phyloP scores from a whole-genome alignment of 53 echinoderm and acorn worm species.

The Holothuria leucospilota region DNA sequence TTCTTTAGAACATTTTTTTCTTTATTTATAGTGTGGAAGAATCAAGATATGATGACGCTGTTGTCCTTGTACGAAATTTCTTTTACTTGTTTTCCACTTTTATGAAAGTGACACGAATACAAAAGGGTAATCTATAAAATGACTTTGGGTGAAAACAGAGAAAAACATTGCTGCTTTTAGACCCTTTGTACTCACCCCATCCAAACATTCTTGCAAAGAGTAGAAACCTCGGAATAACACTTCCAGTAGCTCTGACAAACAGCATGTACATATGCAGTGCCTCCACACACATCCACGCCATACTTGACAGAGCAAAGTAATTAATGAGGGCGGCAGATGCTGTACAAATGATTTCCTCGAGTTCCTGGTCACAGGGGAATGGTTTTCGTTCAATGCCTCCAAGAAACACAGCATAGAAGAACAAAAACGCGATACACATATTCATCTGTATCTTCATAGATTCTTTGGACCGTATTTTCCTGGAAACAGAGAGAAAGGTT shows the following conservation, averaged over 20 bases:
- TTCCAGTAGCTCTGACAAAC: conserved; percentile 31
- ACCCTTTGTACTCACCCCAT: conserved; percentile 1
- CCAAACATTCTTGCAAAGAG: conserved; percentile 28
- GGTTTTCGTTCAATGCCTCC: conserved; percentile 18
- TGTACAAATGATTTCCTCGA: conserved; percentile 28
- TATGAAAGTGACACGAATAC: no score
- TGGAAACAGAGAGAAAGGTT: neutral
- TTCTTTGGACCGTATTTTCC: conserved; percentile 33
- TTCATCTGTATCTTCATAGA: conserved; percentile 34
- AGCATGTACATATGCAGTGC: conserved; percentile 43
- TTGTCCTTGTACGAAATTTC: no score
- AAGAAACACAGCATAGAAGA: conserved; percentile 31
- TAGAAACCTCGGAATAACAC: conserved; percentile 8
- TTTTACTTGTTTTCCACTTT: no score
- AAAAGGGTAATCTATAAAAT: no score
- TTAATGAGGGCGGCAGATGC: conserved; percentile 29
- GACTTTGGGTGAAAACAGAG: no score
- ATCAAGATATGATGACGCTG: no score
- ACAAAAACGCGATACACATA: conserved; percentile 11
- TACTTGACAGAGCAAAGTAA: conserved; percentile 27
- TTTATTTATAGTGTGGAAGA: no score
- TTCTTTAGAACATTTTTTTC: no score
- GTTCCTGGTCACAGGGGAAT: conserved; percentile 16
- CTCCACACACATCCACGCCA: conserved; percentile 50
- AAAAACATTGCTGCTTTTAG: no score